Conservation (phyloP, 2,113 vertebrate genomes). For the Xenopus borealis region DNA sequence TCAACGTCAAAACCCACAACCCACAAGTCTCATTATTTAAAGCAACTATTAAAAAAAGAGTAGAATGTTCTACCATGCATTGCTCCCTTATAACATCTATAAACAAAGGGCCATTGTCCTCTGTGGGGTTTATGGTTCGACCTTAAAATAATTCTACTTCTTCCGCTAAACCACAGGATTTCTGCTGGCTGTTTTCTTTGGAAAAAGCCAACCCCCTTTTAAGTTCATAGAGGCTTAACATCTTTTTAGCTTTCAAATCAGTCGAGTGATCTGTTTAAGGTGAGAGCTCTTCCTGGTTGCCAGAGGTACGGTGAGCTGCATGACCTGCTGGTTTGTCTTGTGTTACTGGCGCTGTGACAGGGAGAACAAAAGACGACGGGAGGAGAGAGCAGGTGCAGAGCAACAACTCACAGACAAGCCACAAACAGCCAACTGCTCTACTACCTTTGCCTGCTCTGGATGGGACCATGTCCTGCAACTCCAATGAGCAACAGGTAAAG, state of each 20-base stretch:
- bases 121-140: no score
- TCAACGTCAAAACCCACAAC: no score
- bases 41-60: no score
- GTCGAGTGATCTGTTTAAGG: conserved; percentile 33
- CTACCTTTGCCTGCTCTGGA: not conserved
- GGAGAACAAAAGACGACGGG: conserved; percentile 31
- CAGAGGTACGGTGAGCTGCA: conserved; percentile 8
- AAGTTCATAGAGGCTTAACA: conserved; percentile 9
- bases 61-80: no score
- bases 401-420: conserved; percentile 4
- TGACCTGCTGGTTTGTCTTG: conserved; percentile 38
- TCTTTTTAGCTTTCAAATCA: conserved; percentile 25
- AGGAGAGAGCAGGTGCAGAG: conserved; percentile 24
- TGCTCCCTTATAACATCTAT: no score
- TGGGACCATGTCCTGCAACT: no score
- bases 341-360: conserved; percentile 34
- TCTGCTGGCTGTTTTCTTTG: not conserved
- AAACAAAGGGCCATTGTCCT: no score
- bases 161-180: not conserved
- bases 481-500: not conserved
- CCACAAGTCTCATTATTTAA: no score
- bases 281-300: conserved; percentile 35
- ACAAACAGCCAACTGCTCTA: conserved; percentile 10
- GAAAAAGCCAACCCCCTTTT: not conserved
- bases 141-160: no score